Conservation (phyloP, 2,888 invertebrate genomes). For the Leptinotarsa rubiginosa region DNA sequence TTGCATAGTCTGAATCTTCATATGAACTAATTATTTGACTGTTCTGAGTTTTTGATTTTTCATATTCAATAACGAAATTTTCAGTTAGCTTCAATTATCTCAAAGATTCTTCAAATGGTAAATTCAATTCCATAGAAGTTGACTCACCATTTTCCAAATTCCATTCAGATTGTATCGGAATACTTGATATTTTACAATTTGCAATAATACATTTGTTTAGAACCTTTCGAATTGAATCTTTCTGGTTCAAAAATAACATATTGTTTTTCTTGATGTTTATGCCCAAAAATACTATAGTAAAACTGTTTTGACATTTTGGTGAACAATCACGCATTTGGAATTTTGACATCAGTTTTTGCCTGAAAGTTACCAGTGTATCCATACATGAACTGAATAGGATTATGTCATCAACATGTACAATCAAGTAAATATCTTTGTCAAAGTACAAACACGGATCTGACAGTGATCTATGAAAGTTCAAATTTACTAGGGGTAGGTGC, state of each 20-base stretch:
- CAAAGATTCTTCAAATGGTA: conserved; percentile 29
- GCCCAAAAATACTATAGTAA: neutral
- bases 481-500: conserved; percentile 5
- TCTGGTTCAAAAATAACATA: conserved; percentile 11
- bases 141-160: neutral
- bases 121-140: conserved; percentile 1
- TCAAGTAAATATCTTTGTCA: conserved; percentile 1
- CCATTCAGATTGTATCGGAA: neutral
- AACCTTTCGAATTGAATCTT: conserved; percentile 8
- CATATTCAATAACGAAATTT: conserved; percentile 15
- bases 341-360: conserved; percentile 15
- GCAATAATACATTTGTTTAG: neutral
- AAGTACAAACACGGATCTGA: conserved; percentile 25
- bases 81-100: conserved; percentile 15
- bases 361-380: neutral
- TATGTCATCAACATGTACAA: conserved; percentile 16
- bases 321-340: conserved; percentile 1
- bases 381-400: conserved; percentile 11
- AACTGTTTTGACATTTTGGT: neutral
- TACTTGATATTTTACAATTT: neutral
- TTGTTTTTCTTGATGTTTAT: conserved; percentile 1
- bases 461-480: conserved; percentile 18
- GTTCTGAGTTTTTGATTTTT: too few relatives aligned
- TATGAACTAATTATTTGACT: conserved; percentile 17
- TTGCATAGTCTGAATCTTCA: conserved; percentile 48